These are phyloP conservation scores for Lasioglossum pauxillum DNA, from an alignment of 2,888 invertebrate species.

Conservation along the genomic window DNA sequence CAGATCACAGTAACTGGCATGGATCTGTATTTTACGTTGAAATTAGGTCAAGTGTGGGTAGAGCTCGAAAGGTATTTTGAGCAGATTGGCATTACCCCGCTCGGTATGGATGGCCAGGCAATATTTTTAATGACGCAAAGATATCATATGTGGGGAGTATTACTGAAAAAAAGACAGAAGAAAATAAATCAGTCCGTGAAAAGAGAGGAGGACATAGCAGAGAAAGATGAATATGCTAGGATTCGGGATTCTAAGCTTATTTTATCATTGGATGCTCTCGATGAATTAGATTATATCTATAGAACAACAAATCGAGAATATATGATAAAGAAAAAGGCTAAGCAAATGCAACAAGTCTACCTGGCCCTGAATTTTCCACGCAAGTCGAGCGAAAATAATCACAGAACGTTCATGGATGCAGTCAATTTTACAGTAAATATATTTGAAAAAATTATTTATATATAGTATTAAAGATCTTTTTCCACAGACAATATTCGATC, in stretches of 20 bases:
- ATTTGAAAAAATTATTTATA: not conserved
- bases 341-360: conserved; percentile 68
- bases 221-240: conserved; percentile 79
- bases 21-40: conserved; percentile 84
- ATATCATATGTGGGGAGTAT: conserved; percentile 80
- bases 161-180: conserved; percentile 80
- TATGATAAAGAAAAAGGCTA: conserved; percentile 75
- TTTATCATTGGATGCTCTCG: conserved; percentile 81
- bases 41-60: conserved; percentile 84
- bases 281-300: conserved; percentile 82
- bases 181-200: conserved; percentile 74
- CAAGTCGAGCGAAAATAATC: conserved; percentile 55
- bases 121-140: conserved; percentile 80
- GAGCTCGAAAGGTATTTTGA: conserved; percentile 82
- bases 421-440: conserved; percentile 71
- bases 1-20: conserved; percentile 84
- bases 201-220: conserved; percentile 78
- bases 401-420: conserved; percentile 69
- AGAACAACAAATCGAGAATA: conserved; percentile 83
- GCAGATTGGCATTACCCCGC: conserved; percentile 78
- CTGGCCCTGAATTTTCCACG: conserved; percentile 64
- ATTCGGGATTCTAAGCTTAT: conserved; percentile 81
- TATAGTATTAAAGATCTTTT: not conserved
- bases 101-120: conserved; percentile 81
- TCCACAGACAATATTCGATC: conserved; percentile 53